Conservation (phyloP, 2,888 invertebrate species). For the Macropis europaea region DNA sequence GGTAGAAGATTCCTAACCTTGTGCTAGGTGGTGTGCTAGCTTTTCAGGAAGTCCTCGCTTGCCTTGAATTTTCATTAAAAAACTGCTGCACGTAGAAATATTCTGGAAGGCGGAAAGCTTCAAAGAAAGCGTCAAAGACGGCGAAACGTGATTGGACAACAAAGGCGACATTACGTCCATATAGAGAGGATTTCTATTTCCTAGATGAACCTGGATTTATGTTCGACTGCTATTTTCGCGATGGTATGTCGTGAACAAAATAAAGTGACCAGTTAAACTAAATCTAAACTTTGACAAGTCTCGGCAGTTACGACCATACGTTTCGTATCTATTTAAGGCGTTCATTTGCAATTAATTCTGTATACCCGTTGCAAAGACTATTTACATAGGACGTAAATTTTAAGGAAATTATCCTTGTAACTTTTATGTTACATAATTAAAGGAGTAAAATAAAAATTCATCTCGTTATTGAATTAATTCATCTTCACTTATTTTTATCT, state of each 20-base stretch:
- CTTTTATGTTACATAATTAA: no score
- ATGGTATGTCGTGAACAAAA: neutral
- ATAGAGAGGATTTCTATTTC: neutral
- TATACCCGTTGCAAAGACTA: no score
- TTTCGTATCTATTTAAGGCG: no score
- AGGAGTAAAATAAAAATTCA: no score
- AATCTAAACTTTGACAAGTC: neutral
- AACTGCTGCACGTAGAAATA: conserved; percentile 50
- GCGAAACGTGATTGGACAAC: conserved; percentile 45
- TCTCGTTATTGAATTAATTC: no score
- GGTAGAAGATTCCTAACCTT: conserved; percentile 59
- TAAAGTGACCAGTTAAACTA: neutral
- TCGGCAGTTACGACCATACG: neutral
- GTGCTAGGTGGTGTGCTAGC: conserved; percentile 35
- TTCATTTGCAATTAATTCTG: no score
- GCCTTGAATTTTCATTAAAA: conserved; percentile 58
- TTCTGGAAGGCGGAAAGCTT: conserved; percentile 33
- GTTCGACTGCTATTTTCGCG: conserved; percentile 8
- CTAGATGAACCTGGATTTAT: conserved; percentile 6
- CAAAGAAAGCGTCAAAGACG: conserved; percentile 35
- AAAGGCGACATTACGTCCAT: conserved; percentile 22
- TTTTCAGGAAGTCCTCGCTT: conserved; percentile 36
- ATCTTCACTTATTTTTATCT: no score
- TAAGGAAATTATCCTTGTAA: no score
- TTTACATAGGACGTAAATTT: no score